phyloP scores from a whole-genome alignment of 30 jellyfish, hydroid and myxozoan species.

The Cassiopea andromeda region DNA sequence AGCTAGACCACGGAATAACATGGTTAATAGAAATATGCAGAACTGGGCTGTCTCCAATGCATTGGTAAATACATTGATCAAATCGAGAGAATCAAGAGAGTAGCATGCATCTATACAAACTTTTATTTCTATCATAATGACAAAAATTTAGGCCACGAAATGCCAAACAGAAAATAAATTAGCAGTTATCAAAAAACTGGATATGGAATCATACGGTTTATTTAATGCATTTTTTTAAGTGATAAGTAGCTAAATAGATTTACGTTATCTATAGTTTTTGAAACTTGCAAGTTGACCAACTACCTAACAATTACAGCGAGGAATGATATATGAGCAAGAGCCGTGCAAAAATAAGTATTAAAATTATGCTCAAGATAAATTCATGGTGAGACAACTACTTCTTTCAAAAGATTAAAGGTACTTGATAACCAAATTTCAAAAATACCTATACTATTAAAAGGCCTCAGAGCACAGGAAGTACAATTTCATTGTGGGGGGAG shows the following conservation, averaged over 20 bases:
- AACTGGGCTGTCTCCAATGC: not conserved
- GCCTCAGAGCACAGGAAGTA: no score
- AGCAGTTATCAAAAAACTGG: not conserved
- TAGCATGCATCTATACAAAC: not conserved
- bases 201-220: not conserved
- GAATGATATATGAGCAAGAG: not conserved
- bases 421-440: no score
- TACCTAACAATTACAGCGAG: no score
- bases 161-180: not conserved
- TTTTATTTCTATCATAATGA: not conserved
- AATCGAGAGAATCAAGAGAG: not conserved
- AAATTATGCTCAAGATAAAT: no score
- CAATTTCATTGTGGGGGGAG: no score
- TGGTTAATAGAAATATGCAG: no score
- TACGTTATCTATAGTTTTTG: not conserved
- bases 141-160: not conserved
- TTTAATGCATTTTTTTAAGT: not conserved
- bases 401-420: no score
- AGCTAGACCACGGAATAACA: no score
- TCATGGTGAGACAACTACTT: no score
- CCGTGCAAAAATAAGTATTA: not conserved
- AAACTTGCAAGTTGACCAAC: no score
- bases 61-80: not conserved
- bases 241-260: not conserved
- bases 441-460: no score